phyloP scores from a whole-genome alignment of 2,797 vertebrate genomes.

The Harpagifer antarcticus region DNA sequence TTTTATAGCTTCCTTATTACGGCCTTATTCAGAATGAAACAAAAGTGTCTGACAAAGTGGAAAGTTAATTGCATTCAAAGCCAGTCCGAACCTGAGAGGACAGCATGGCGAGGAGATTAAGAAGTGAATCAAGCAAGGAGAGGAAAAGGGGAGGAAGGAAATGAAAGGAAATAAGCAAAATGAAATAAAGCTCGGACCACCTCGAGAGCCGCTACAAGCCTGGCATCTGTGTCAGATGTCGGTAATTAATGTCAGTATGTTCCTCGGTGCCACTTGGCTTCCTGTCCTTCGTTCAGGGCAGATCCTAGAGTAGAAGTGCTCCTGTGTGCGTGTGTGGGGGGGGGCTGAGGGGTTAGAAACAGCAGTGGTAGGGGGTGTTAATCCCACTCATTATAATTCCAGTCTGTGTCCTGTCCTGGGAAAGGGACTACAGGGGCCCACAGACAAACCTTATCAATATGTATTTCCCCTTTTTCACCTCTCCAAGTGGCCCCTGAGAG shows the following conservation, averaged over 20 bases:
- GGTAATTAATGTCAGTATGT: slow-evolving; percentile 90
- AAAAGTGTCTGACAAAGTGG: slow-evolving; percentile 74
- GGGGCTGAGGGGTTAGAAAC: slow-evolving; percentile 65
- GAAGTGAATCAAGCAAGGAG: slow-evolving; percentile 75
- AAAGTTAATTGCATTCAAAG: slow-evolving; percentile 81
- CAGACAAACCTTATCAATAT: slow-evolving; percentile 84
- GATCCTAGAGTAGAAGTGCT: slow-evolving; percentile 78
- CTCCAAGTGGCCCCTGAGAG: slow-evolving; percentile 64
- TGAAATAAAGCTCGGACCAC: slow-evolving; percentile 89
- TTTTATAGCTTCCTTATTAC: slow-evolving; percentile 62
- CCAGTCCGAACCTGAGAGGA: slow-evolving; percentile 75
- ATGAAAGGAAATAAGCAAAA: slow-evolving; percentile 87
- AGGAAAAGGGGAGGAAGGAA: slow-evolving; percentile 68
- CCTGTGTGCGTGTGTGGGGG: slow-evolving; percentile 58
- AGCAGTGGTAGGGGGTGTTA: slow-evolving; percentile 82
- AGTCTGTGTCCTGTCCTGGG: slow-evolving; percentile 82
- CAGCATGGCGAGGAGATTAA: slow-evolving; percentile 84
- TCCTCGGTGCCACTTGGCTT: slow-evolving; percentile 85
- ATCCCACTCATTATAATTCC: slow-evolving; percentile 89
- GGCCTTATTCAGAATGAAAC: slow-evolving; percentile 78
- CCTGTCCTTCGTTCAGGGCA: slow-evolving; percentile 82
- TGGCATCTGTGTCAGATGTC: slow-evolving; percentile 91
- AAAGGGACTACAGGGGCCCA: slow-evolving; percentile 76
- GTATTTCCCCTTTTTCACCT: slow-evolving; percentile 77
- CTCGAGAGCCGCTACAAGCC: slow-evolving; percentile 86